These are phyloP conservation scores for Falco concolor DNA, from an alignment of 2,797 vertebrate species.

Conservation along the genomic window DNA sequence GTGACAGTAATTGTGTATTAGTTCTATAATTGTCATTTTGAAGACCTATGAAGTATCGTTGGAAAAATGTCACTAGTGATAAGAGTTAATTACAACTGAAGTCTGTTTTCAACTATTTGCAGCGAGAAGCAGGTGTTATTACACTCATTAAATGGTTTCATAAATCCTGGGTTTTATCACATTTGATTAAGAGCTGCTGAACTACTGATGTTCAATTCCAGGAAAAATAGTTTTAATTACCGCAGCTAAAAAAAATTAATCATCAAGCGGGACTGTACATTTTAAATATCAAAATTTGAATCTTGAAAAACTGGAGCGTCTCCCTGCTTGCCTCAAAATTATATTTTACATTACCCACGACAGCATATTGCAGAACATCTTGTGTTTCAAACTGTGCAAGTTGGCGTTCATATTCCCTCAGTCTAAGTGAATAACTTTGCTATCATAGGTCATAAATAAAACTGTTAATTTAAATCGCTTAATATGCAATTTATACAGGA, in stretches of 20 bases:
- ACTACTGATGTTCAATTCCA: constrained; percentile 60
- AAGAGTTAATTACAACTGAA: constrained; percentile 78
- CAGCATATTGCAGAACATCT: constrained; percentile 48
- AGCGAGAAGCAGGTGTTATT: constrained; percentile 73
- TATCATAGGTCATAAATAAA: constrained; percentile 49
- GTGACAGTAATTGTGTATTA: constrained; percentile 80
- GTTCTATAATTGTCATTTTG: constrained; percentile 78
- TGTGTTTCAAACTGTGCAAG: constrained; percentile 51
- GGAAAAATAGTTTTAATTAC: constrained; percentile 67
- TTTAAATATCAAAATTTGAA: constrained; percentile 51
- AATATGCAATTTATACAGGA: background rate
- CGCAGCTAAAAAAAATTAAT: constrained; percentile 30
- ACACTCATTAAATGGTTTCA: constrained; percentile 74
- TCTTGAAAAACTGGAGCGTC: constrained; percentile 31
- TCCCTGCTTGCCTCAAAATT: constrained; percentile 17
- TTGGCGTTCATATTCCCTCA: constrained; percentile 28
- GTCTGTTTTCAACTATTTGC: constrained; percentile 76
- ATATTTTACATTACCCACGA: constrained; percentile 39
- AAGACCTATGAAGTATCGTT: constrained; percentile 76
- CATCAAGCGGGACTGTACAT: background rate
- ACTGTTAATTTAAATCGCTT: constrained; percentile 47
- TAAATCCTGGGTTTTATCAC: constrained; percentile 74
- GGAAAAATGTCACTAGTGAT: constrained; percentile 76
- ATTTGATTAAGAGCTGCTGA: constrained; percentile 72
- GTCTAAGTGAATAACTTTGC: constrained; percentile 28